Base-by-base conservation (phyloP, 2,113 vertebrate genomes). In the Catharus bicknelli region DNA sequence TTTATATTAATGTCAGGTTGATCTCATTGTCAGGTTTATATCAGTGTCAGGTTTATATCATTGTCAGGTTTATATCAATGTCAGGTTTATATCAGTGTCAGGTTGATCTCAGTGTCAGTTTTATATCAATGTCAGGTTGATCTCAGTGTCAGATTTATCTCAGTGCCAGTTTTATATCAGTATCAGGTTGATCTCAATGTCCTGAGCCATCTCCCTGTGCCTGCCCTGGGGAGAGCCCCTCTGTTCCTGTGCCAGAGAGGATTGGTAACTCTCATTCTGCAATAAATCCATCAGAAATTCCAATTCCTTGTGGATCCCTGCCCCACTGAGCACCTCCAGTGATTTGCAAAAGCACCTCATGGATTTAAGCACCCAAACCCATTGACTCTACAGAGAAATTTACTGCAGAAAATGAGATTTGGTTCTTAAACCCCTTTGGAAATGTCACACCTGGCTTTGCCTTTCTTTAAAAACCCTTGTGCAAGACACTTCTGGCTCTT, bases 1-100 rank as follows among this genome's bases (percentile, higher is more conserved):
- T 5, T 66, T 0, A 12, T 17, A 1, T 17, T 43, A 47, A 0
- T 32, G 32, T 23, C 29, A 6, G 19, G 0, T 9, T 73, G 0
- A 42, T 55, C 1, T 3, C 53, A 34, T 0, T 12, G 10, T 13
- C 10, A 74, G 32, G 5, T 10, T 32, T 2, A 14, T 18, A 1
- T 25, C 20, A 17, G 0, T n/a, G 7, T 13, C 17, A 57, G 53
- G 5, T 34, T 55, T 5, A 8, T 40, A 0, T 19, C 30, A 25
- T 0, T 34, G 8, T 3, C 14, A 50, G 25, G 5, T 34, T 55
- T 8, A 8, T 40, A 1, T 19, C 30, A 25, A 0, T 34, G 8
- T 3, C 14, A 50, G 25, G 8, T 8, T 50, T 5, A 51, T 27
- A 4, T 16, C 26, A 27, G 2, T 51, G 48, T 17, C 50, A 70